phyloP scores from a whole-genome alignment of 2,888 invertebrate species.

The Crematogaster levior region DNA sequence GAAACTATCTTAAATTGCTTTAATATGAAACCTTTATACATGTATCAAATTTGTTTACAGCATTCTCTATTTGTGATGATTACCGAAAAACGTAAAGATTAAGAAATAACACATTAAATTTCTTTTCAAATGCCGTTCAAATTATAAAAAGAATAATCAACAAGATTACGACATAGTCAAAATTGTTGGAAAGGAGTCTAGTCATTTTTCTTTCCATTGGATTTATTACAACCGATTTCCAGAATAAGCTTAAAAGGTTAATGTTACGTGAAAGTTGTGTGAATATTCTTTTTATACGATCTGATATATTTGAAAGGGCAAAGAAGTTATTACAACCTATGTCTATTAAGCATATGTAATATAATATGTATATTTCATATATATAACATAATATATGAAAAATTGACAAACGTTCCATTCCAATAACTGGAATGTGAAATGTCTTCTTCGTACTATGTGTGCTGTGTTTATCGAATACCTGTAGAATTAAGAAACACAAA shows the following conservation, averaged over 20 bases:
- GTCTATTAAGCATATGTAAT: slow-evolving; percentile 22
- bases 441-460: slow-evolving; percentile 31
- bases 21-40: slow-evolving; percentile 11
- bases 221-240: slow-evolving; percentile 16
- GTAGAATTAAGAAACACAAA: slow-evolving; percentile 28
- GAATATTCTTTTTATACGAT: slow-evolving; percentile 25
- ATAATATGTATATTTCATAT: slow-evolving; percentile 22
- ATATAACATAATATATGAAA: slow-evolving; percentile 9
- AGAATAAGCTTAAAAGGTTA: slow-evolving; percentile 1
- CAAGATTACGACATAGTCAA: background rate
- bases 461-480: slow-evolving; percentile 19
- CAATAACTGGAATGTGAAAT: slow-evolving; percentile 11
- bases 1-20: slow-evolving; percentile 3
- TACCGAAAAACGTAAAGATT: background rate
- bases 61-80: background rate
- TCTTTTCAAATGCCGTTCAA: background rate
- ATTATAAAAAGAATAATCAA: background rate
- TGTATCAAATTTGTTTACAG: slow-evolving; percentile 4
- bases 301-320: background rate
- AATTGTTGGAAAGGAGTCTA: slow-evolving; percentile 28
- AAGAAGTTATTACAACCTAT: slow-evolving; percentile 28
- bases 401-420: slow-evolving; percentile 10
- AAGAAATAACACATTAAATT: background rate
- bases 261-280: slow-evolving; percentile 7
- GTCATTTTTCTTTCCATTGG: slow-evolving; percentile 45